Evolutionary conservation across 1,140 invertebrate genomes (phyloP), one percentile per base, ranked within the genome.

Genomic region (Eupristina koningsbergeri): DNA sequence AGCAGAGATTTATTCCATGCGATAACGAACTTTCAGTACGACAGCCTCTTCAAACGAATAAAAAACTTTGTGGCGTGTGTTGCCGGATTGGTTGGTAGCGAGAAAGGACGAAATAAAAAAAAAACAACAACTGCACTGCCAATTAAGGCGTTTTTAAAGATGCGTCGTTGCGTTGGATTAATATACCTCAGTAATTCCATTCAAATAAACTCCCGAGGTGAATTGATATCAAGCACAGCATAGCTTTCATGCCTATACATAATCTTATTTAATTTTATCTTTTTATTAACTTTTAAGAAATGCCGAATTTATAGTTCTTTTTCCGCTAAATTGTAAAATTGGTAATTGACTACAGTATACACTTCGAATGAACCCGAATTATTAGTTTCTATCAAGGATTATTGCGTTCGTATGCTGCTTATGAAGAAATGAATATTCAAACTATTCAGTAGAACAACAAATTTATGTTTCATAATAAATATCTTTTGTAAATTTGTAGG

Each of bases 61-160:
- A 84, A 79, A 79, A 61, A 9, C 80, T 39, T n/a, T 69, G 5
- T 36, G 73, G 26, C 73, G 31, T 19, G 63, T 58, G 47, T 39
- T 34, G 45, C 29, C 67, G 45, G 63, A 77, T 82, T 29, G 47
- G 34, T 50, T 50, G 31, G 0, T 15, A 71, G 71, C 11, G 34
- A 81, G 67, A 67, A 34, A n/a, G 50, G n/a, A n/a, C n/a, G n/a
- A n/a, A n/a, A n/a, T n/a, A 75, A 64, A 41, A 85, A 83, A 88
- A 83, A 86, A 64, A 29, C 11, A 64, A 8, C 76, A 22, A 19
- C 13, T 45, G n/a, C 31, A 47, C 69, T 79, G 69, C 76, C 85
- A 84, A 79, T 82, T 81, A 85, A 77, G 61, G 29, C 63, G 36
- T 73, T 77, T 84, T 75, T 75, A 86, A 63, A 67, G 80, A 84